Percentiles rank a stretch among this genome's conserved stretches.
Evolutionary conservation across 2,888 invertebrate species (phyloP).

Genomic region (Hydrotaea diabolus): DNA sequence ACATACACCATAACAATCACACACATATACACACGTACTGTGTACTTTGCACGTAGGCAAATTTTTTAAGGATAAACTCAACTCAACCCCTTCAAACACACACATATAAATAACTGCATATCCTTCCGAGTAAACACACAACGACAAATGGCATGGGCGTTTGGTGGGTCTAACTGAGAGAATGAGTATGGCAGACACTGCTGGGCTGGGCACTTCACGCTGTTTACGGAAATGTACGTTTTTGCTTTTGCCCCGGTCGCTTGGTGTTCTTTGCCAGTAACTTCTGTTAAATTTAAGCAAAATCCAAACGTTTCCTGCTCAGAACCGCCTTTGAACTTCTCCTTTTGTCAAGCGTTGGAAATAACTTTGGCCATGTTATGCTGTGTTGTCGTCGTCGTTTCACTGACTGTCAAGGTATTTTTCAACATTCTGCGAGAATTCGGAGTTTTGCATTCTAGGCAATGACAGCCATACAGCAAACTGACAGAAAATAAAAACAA

Average conservation of each 20-base stretch:
- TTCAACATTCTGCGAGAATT: too few species aligned
- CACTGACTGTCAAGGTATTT: too few species aligned
- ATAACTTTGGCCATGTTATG: too few species aligned
- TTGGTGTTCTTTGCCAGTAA: background rate
- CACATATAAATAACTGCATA: constrained; percentile 11
- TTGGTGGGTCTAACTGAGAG: too few species aligned
- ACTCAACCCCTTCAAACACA: background rate
- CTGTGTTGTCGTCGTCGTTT: too few species aligned
- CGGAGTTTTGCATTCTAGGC: too few species aligned
- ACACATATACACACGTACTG: background rate
- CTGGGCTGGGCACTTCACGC: background rate
- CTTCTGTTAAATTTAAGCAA: background rate
- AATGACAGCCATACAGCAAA: too few species aligned
- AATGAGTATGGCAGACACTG: too few species aligned
- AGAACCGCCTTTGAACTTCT: constrained; percentile 15
- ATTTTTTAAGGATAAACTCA: constrained; percentile 25
- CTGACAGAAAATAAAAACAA: too few species aligned
- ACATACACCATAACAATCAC: background rate
- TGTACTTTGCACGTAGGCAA: constrained; percentile 24
- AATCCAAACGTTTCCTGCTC: background rate
- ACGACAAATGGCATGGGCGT: background rate
- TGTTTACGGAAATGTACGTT: background rate
- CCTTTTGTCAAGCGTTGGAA: too few species aligned
- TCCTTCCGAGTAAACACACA: background rate
- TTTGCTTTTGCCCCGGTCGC: background rate